Conservation (phyloP, 2,888 invertebrate species). For the Mesorhabditis belari region DNA sequence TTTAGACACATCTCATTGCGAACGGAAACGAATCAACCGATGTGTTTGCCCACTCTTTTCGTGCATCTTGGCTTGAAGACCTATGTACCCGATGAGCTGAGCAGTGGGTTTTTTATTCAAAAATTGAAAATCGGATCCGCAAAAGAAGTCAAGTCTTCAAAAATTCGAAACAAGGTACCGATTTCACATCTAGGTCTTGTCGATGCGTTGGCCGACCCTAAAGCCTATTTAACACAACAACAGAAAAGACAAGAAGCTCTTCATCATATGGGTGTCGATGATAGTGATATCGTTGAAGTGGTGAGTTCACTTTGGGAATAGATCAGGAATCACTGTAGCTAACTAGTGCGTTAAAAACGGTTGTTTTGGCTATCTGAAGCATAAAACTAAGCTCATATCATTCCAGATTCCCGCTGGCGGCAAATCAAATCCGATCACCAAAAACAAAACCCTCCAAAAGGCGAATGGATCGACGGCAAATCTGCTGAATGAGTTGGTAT, state of each 20-base stretch:
- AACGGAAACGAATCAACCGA: slow-evolving; percentile 97
- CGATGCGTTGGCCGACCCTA: slow-evolving; percentile 90
- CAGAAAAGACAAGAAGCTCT: slow-evolving; percentile 49
- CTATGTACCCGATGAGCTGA: slow-evolving; percentile 89
- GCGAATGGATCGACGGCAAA: slow-evolving; percentile 15
- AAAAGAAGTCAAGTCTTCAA: too few species aligned
- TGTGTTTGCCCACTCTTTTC: slow-evolving; percentile 79
- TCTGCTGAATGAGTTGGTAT: slow-evolving; percentile 15
- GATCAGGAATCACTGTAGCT: too few species aligned
- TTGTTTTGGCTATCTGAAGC: too few species aligned
- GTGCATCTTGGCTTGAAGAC: slow-evolving; percentile 98
- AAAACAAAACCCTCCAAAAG: slow-evolving; percentile 13
- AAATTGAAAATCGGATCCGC: too few species aligned
- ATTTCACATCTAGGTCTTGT: slow-evolving; percentile 96
- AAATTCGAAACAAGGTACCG: too few species aligned
- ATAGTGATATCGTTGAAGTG: slow-evolving; percentile 45
- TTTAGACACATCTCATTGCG: slow-evolving; percentile 86
- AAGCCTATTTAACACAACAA: slow-evolving; percentile 79
- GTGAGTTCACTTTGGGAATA: too few species aligned
- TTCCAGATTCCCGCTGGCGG: too few species aligned
- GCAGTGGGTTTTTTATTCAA: slow-evolving; percentile 67
- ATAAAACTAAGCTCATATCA: too few species aligned
- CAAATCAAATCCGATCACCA: too few species aligned
- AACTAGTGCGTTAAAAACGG: too few species aligned
- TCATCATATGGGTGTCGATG: slow-evolving; percentile 51